phyloP scores from a whole-genome alignment of 2,797 vertebrate genomes.

The Alouatta caraya region DNA sequence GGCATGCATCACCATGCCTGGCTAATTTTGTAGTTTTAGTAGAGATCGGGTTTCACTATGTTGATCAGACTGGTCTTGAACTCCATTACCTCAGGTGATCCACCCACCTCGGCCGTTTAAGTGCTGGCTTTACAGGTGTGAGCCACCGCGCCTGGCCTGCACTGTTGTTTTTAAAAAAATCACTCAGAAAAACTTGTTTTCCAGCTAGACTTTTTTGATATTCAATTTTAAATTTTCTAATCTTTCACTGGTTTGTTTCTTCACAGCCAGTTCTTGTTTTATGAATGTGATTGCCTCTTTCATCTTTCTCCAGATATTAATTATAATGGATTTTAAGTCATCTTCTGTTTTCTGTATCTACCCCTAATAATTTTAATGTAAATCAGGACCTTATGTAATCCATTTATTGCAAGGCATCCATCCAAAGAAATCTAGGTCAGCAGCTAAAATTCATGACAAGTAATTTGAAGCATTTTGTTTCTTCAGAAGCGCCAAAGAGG shows the following conservation, averaged over 20 bases:
- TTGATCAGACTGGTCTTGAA: too few relatives aligned
- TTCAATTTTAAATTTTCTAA: conserved; percentile 15
- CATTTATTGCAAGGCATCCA: conserved; percentile 60
- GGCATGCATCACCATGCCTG: neutral
- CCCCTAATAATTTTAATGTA: conserved; percentile 40
- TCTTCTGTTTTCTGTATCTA: conserved; percentile 40
- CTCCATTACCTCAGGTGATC: too few relatives aligned
- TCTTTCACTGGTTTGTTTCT: conserved; percentile 48
- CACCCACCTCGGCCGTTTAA: too few relatives aligned
- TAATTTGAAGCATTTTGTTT: conserved; percentile 61
- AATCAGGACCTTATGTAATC: conserved; percentile 49
- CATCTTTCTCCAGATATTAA: conserved; percentile 51
- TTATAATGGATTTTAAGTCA: conserved; percentile 47
- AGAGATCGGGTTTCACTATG: too few relatives aligned
- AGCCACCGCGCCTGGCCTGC: too few relatives aligned
- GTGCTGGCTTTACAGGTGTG: too few relatives aligned
- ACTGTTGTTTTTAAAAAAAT: conserved; percentile 36
- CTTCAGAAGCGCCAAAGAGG: conserved; percentile 62
- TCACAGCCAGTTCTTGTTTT: conserved; percentile 42
- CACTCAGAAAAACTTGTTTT: conserved; percentile 52
- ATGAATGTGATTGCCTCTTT: conserved; percentile 20
- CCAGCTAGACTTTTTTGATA: neutral
- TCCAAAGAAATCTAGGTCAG: conserved; percentile 71
- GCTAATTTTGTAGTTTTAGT: neutral
- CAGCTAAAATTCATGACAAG: conserved; percentile 58